Evolutionary conservation across 92 coral and sea anemone genomes (phyloP), one percentile per base, ranked within the genome.

Genomic region (Metridium senile): DNA sequence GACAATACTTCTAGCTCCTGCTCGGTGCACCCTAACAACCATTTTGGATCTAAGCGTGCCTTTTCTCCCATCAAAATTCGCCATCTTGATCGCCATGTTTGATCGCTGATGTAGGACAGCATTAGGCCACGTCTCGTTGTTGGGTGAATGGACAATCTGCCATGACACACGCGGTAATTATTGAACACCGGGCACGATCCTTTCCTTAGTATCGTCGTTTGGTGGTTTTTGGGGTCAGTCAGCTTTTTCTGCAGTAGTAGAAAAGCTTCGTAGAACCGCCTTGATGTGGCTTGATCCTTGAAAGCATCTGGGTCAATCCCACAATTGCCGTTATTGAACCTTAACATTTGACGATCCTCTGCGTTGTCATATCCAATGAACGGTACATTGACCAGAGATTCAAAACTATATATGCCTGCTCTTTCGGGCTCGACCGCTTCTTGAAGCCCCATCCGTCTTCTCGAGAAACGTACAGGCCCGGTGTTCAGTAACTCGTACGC

Each of bases 21-120:
- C 26, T 80, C 75, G 26, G 89, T 71, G 35, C 89, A 84, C 26
- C 84, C 88, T 47, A 67, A 49, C 43, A 84, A 63, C 89, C 89
- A 84, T 77, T 84, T 84, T 32, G 34, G 68, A 13, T 84, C 89
- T 34, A 84, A 70, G 33, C 76, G 74, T 33, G 89, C 53, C 74
- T 72, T 84, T 43, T 73, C 58, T 16, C 89, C 85, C 33, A 23
- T 29, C 11, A 84, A 69, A 25, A 84, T 72, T n/a, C 89, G 76
- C 85, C 78, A 71, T 26, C 89, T 61, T 16, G 74, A 79, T 13
- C 57, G 22, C 84, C 84, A 79, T 45, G 32, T 72, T 4, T 1
- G 21, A 3, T 75, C 81, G 58, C 17, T 9, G 16, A 75, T 10
- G 49, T 28, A 58, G 3, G 58, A 47, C 32, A 32, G 25, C 21